Conservation (phyloP, 2,797 vertebrate species). For the Margarornis squamiger region DNA sequence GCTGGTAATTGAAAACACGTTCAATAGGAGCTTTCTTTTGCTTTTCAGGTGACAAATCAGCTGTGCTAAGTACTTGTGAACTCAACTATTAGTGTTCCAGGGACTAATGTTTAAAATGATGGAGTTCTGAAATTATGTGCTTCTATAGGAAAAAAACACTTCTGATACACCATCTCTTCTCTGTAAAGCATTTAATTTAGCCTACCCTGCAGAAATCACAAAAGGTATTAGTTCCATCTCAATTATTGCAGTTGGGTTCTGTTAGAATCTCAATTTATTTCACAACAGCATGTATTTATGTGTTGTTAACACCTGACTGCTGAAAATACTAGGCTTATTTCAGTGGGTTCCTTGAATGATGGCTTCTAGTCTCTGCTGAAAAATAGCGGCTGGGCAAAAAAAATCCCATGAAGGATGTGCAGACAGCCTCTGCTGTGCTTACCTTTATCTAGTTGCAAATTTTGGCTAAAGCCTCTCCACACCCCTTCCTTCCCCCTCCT, state of each 20-base stretch:
- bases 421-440: conserved; percentile 26
- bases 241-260: conserved; percentile 16
- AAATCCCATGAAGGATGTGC: neutral
- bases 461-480: neutral
- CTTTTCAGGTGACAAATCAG: neutral
- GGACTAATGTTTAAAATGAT: neutral
- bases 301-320: conserved; percentile 28
- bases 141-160: neutral
- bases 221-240: conserved; percentile 20
- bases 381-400: neutral
- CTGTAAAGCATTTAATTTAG: neutral
- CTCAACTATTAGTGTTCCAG: neutral
- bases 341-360: neutral
- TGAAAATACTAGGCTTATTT: conserved; percentile 14
- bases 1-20: neutral
- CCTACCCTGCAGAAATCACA: conserved; percentile 28
- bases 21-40: neutral
- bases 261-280: conserved; percentile 31
- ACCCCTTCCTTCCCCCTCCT: neutral
- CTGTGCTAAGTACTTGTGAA: neutral
- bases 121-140: neutral
- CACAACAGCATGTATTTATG: neutral
- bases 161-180: neutral
- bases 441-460: conserved; percentile 7
- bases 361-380: neutral